These are phyloP conservation scores for Notarius quadriscutis DNA, from an alignment of 2,113 vertebrate species.

Conservation along the genomic window DNA sequence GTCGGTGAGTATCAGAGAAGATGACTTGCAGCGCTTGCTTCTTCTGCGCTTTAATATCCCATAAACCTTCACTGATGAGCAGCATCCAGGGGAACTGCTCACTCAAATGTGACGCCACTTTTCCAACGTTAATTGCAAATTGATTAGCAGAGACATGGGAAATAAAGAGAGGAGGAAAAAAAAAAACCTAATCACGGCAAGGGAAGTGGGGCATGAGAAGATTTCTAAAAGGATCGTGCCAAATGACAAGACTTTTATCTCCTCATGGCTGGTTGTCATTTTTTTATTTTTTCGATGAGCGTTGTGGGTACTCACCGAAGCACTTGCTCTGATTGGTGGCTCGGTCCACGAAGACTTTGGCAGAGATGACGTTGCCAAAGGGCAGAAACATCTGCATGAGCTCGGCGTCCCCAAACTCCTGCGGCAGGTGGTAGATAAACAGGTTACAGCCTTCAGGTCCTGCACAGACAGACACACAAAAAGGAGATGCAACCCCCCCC, in stretches of 20 bases:
- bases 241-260: slow-evolving; percentile 11
- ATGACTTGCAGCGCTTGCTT: slow-evolving; percentile 9
- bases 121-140: slow-evolving; percentile 66
- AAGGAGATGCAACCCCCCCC: background rate
- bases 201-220: slow-evolving; percentile 50
- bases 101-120: slow-evolving; percentile 60
- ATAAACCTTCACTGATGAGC: slow-evolving; percentile 50
- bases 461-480: slow-evolving; percentile 63
- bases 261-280: slow-evolving; percentile 27
- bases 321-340: slow-evolving; percentile 99
- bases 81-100: slow-evolving; percentile 48
- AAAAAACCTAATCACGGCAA: slow-evolving; percentile 59
- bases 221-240: slow-evolving; percentile 55
- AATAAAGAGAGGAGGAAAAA: slow-evolving; percentile 60
- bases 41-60: slow-evolving; percentile 35
- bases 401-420: slow-evolving; percentile 96
- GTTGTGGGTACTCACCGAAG: slow-evolving; percentile 83
- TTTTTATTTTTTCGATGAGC: slow-evolving; percentile 14
- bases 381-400: slow-evolving; percentile 98
- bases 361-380: slow-evolving; percentile 97
- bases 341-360: slow-evolving; percentile 98
- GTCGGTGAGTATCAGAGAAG: slow-evolving; percentile 1
- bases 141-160: slow-evolving; percentile 65
- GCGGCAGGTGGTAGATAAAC: slow-evolving; percentile 99
- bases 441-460: slow-evolving; percentile 98